Percentiles rank a stretch among this genome's conserved stretches.
These are phyloP conservation scores for Hipposideros larvatus DNA, from an alignment of 2,797 vertebrate species.

Conservation along the genomic window DNA sequence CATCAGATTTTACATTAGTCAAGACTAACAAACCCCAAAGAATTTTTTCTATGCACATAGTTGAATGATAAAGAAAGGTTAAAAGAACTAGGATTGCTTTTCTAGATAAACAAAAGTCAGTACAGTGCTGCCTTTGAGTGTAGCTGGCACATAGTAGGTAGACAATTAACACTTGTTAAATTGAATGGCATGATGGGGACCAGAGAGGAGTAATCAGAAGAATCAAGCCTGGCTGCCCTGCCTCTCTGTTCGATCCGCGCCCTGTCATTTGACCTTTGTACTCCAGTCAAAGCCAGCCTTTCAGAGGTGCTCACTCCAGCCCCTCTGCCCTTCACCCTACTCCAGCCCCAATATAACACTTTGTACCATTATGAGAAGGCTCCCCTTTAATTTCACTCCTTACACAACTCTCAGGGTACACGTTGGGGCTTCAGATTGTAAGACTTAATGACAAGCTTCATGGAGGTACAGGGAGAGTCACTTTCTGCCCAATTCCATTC, in stretches of 20 bases:
- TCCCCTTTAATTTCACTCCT: not conserved
- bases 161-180: not conserved
- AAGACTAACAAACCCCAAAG: not conserved
- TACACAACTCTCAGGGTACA: not conserved
- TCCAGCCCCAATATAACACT: not conserved
- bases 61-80: constrained; percentile 22
- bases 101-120: not conserved
- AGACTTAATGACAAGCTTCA: not conserved
- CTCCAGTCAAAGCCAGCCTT: not conserved
- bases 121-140: not conserved
- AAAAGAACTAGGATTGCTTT: not conserved
- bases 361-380: not conserved
- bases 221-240: not conserved
- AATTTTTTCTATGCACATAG: not conserved
- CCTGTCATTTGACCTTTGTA: no score
- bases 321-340: not conserved
- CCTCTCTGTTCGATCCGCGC: not conserved
- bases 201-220: not conserved
- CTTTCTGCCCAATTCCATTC: constrained; percentile 53
- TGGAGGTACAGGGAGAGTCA: not conserved
- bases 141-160: not conserved
- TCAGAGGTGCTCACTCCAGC: not conserved
- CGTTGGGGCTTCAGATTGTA: not conserved
- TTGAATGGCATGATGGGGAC: not conserved
- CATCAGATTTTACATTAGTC: constrained; percentile 17